Evolutionary conservation across 2,113 vertebrate genomes (phyloP).

Genomic region (Rana temporaria): DNA sequence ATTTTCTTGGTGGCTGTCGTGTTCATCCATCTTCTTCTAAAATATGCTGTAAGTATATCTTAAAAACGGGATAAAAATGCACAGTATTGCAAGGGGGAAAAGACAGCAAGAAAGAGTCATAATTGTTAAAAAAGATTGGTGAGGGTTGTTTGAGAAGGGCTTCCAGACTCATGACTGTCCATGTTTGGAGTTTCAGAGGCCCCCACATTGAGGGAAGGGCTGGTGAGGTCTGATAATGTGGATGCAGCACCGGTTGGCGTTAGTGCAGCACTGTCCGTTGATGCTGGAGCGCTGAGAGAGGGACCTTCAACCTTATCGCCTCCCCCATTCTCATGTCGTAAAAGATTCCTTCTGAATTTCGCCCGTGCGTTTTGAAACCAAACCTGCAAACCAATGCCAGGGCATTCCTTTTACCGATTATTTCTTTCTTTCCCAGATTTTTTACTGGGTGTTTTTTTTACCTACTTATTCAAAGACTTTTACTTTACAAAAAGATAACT

Average conservation of each 20-base stretch:
- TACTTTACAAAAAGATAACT: conserved; percentile 12
- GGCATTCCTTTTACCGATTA: conserved; percentile 90
- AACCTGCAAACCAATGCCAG: conserved; percentile 99
- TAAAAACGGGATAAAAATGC: conserved; percentile 62
- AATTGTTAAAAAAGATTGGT: conserved; percentile 98
- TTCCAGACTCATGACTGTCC: conserved; percentile 98
- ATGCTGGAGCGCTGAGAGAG: conserved; percentile 92
- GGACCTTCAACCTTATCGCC: conserved; percentile 99
- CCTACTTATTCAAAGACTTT: conserved; percentile 11
- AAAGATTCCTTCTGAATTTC: conserved; percentile 99
- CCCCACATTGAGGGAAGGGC: conserved; percentile 98
- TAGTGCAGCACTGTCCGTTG: conserved; percentile 96
- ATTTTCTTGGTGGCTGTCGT: conserved; percentile 28
- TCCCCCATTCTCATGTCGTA: conserved; percentile 99
- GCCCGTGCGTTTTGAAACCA: conserved; percentile 99
- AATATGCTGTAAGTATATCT: conserved; percentile 67
- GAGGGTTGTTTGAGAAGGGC: conserved; percentile 99
- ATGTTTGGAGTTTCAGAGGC: conserved; percentile 97
- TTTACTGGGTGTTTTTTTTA: conserved; percentile 28
- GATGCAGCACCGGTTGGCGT: conserved; percentile 96
- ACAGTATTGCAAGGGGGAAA: conserved; percentile 61
- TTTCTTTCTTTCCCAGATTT: conserved; percentile 62
- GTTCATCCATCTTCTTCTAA: conserved; percentile 64
- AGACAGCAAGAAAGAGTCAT: conserved; percentile 71
- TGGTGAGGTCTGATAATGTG: conserved; percentile 99